Evolutionary conservation across 2,888 invertebrate species (phyloP).

Genomic region (Luperina testacea): DNA sequence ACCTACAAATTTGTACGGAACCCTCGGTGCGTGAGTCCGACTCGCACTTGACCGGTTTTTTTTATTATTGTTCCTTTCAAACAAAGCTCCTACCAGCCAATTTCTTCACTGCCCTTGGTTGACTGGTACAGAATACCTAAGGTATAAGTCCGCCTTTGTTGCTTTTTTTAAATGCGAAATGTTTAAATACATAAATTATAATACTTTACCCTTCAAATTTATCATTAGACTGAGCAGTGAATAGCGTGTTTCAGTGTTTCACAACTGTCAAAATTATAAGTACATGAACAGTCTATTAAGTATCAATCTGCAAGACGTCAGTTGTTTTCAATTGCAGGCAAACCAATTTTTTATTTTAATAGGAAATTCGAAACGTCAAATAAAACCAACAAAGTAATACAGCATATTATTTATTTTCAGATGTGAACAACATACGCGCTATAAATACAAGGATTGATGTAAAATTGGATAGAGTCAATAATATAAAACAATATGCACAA

Average conservation of each 20-base stretch:
- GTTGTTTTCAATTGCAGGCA: not conserved
- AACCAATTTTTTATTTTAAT: not conserved
- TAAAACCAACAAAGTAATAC: constrained; percentile 59
- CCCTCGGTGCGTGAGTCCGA: no score
- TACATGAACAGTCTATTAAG: not conserved
- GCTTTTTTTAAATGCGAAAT: no score
- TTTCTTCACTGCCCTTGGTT: no score
- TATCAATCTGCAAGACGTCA: not conserved
- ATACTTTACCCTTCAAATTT: no score
- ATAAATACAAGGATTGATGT: constrained; percentile 75
- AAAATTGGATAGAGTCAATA: constrained; percentile 73
- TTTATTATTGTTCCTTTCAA: no score
- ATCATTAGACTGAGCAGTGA: no score
- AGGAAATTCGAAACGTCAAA: constrained; percentile 47
- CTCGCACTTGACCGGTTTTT: no score
- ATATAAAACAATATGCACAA: constrained; percentile 81
- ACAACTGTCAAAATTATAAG: not conserved
- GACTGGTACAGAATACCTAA: no score
- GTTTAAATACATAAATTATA: no score
- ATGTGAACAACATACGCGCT: constrained; percentile 77
- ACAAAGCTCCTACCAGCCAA: no score
- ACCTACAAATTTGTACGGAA: no score
- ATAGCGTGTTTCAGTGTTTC: not conserved
- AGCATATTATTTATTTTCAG: constrained; percentile 80
- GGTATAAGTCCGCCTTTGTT: no score